Evolutionary conservation across 2,888 invertebrate species (phyloP).

Genomic region (Coenonympha glycerion): DNA sequence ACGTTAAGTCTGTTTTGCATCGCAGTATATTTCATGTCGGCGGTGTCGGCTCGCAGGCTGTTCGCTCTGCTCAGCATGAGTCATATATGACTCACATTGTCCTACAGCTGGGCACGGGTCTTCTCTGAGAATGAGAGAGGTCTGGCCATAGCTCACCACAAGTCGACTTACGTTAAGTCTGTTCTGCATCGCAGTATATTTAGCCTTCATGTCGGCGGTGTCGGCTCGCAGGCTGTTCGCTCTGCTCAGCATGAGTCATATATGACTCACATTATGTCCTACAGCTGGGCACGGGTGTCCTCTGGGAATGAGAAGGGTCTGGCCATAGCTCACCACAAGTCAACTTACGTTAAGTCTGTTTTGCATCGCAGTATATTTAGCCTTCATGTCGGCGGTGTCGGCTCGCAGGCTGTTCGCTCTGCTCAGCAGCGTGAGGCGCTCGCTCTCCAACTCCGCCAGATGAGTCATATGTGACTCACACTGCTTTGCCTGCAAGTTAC

Average conservation of each 20-base stretch:
- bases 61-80: constrained; percentile 49
- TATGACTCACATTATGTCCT: no score
- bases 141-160: no score
- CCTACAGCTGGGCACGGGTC: no score
- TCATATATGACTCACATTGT: no score
- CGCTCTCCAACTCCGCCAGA: constrained; percentile 54
- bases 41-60: constrained; percentile 41
- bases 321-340: no score
- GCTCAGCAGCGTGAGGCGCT: constrained; percentile 46
- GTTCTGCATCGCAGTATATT: constrained; percentile 41
- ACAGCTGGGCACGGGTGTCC: no score
- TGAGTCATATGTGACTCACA: constrained; percentile 55
- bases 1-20: constrained; percentile 46
- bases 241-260: constrained; percentile 46
- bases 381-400: constrained; percentile 44
- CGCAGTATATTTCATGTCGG: constrained; percentile 44
- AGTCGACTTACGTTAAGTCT: constrained; percentile 42
- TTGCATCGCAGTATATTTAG: constrained; percentile 44
- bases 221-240: constrained; percentile 45
- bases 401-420: constrained; percentile 45
- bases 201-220: constrained; percentile 48
- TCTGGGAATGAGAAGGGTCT: no score
- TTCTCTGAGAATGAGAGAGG: no score
- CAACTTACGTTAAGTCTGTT: constrained; percentile 44
- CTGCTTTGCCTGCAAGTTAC: constrained; percentile 48